Evolutionary conservation across 2,113 vertebrate species (phyloP).

Genomic region (Rhinogobius similis): DNA sequence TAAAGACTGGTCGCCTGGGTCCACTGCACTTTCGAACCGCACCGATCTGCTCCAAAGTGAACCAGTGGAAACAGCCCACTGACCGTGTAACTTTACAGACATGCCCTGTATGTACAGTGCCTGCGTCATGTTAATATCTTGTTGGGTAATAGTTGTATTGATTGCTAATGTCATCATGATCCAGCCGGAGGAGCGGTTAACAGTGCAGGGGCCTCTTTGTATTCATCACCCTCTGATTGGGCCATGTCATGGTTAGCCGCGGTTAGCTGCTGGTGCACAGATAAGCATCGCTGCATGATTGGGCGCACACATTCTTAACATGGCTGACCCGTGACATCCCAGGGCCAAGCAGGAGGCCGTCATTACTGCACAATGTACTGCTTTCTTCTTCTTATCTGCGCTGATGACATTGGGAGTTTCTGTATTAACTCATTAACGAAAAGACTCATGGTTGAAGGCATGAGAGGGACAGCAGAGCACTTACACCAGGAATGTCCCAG

Average conservation of each 20-base stretch:
- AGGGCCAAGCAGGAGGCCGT: constrained; percentile 87
- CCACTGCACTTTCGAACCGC: too few relatives aligned
- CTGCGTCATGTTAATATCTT: constrained; percentile 86
- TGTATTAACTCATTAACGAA: constrained; percentile 98
- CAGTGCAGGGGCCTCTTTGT: constrained; percentile 94
- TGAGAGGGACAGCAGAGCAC: constrained; percentile 47
- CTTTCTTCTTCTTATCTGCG: constrained; percentile 96
- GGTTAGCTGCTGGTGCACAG: constrained; percentile 89
- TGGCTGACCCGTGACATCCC: constrained; percentile 98
- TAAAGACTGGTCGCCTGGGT: too few relatives aligned
- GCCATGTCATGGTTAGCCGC: constrained; percentile 90
- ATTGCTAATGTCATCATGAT: constrained; percentile 95
- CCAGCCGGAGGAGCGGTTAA: constrained; percentile 86
- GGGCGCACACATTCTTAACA: constrained; percentile 99
- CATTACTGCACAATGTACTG: constrained; percentile 91
- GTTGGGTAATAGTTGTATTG: constrained; percentile 92
- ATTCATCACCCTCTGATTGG: constrained; percentile 94
- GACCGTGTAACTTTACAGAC: background rate
- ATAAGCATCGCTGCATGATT: constrained; percentile 99
- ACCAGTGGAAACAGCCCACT: background rate
- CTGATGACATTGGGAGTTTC: constrained; percentile 97
- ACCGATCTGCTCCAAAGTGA: too few relatives aligned
- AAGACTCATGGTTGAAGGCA: constrained; percentile 89
- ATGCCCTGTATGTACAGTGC: background rate
- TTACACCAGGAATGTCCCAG: too few relatives aligned